Evolutionary conservation across 2,797 vertebrate genomes (phyloP).

Genomic region (Sebastes taczanowskii): DNA sequence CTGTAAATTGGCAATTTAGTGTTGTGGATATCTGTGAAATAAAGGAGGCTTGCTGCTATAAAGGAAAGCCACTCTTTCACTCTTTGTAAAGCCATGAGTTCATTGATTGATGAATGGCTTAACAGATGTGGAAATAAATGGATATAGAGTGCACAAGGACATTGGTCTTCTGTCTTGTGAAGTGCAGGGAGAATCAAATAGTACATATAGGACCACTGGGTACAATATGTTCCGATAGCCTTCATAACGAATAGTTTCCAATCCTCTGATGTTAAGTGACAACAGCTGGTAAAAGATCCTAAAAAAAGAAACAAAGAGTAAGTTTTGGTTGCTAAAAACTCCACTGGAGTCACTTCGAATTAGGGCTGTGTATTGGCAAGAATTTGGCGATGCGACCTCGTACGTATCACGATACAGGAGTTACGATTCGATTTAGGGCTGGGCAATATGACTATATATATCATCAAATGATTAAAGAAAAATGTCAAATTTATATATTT

Average conservation of each 20-base stretch:
- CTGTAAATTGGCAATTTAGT: conserved; percentile 76
- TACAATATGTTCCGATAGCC: conserved; percentile 34
- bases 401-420: background rate
- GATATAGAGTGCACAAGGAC: conserved; percentile 57
- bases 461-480: no score
- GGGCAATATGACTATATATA: no score
- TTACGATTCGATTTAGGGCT: background rate
- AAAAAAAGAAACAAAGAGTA: background rate
- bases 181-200: conserved; percentile 40
- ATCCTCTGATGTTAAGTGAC: conserved; percentile 39
- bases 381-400: background rate
- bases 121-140: conserved; percentile 75
- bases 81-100: conserved; percentile 54
- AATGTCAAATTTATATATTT: no score
- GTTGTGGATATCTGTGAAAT: conserved; percentile 76
- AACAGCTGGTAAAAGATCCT: conserved; percentile 2
- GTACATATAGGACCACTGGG: conserved; percentile 20
- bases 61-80: conserved; percentile 51
- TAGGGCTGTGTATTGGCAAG: background rate
- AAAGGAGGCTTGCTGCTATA: conserved; percentile 53
- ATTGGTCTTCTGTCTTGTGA: conserved; percentile 54
- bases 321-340: background rate
- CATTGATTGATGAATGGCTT: conserved; percentile 80
- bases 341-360: background rate
- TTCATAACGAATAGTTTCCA: conserved; percentile 41